A percentile compares a stretch with the other conserved stretches of the same genome.
phyloP scores from a whole-genome alignment of 1,140 invertebrate genomes.

The Orius insidiosus region DNA sequence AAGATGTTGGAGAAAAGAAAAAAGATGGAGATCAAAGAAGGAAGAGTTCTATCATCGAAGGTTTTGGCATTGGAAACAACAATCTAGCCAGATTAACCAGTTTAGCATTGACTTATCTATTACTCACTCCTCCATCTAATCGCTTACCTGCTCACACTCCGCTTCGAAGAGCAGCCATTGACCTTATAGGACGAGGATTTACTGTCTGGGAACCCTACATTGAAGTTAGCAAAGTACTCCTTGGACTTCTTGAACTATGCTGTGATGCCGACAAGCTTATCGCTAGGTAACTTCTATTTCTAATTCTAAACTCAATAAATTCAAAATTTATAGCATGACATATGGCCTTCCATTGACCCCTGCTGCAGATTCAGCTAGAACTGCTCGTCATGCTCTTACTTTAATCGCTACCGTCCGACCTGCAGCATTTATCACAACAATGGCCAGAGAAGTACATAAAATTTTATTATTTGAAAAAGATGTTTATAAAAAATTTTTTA shows the following conservation, averaged over 20 bases:
- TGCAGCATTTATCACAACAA: conserved; percentile 91
- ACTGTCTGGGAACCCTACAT: conserved; percentile 97
- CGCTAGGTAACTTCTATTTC: conserved; percentile 83
- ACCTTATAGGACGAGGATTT: conserved; percentile 90
- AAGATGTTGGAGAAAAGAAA: conserved; percentile 42
- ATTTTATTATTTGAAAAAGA: conserved; percentile 2
- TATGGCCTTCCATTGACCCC: conserved; percentile 88
- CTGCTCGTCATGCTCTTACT: conserved; percentile 84
- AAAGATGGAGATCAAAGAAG: conserved; percentile 35
- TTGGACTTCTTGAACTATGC: conserved; percentile 83
- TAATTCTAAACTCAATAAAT: conserved; percentile 15
- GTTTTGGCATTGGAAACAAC: conserved; percentile 80
- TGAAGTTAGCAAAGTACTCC: conserved; percentile 84
- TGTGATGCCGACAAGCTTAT: conserved; percentile 84
- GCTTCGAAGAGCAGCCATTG: conserved; percentile 83
- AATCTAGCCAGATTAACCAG: conserved; percentile 81
- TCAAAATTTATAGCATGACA: conserved; percentile 49
- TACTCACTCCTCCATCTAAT: conserved; percentile 66
- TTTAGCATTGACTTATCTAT: conserved; percentile 74
- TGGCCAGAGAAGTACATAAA: conserved; percentile 73
- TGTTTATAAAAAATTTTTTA: conserved; percentile 12
- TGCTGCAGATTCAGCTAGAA: conserved; percentile 88
- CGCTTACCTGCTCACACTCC: conserved; percentile 78
- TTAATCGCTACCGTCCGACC: conserved; percentile 89
- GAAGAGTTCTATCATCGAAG: conserved; percentile 73